Percentiles rank a stretch among this genome's conserved stretches.
Conservation (phyloP, 1,140 invertebrate species). For the Archegozetes longisetosus region DNA sequence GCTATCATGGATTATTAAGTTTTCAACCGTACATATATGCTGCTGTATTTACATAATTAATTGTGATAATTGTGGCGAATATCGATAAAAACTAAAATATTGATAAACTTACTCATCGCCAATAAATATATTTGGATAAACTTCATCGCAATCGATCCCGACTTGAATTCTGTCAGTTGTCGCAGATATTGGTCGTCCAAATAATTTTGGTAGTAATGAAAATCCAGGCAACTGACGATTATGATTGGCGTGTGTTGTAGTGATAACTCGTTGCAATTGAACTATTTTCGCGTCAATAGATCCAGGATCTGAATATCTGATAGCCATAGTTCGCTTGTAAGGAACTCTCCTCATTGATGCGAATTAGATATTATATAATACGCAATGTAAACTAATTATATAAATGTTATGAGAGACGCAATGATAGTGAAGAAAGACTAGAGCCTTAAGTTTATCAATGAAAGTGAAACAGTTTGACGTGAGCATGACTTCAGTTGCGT, state of each 20-base stretch:
- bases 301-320: neutral
- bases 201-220: neutral
- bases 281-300: constrained; percentile 4
- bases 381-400: too few species aligned
- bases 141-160: constrained; percentile 49
- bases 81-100: too few species aligned
- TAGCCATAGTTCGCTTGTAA: neutral
- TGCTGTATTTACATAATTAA: too few species aligned
- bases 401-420: too few species aligned
- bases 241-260: neutral
- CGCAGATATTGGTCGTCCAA: neutral
- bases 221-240: constrained; percentile 2
- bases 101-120: constrained; percentile 49
- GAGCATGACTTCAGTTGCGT: neutral
- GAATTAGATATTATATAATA: too few species aligned
- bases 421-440: too few species aligned
- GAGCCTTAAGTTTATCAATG: too few species aligned
- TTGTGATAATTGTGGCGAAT: too few species aligned
- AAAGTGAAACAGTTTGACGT: neutral
- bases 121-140: constrained; percentile 56
- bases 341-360: neutral
- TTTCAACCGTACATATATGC: too few species aligned
- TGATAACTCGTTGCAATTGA: constrained; percentile 3
- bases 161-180: neutral
- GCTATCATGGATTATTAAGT: too few species aligned